Percentiles rank a stretch among this genome's conserved stretches.
Conservation (phyloP, 2,113 vertebrate species). For the Pterocles burchelli region DNA sequence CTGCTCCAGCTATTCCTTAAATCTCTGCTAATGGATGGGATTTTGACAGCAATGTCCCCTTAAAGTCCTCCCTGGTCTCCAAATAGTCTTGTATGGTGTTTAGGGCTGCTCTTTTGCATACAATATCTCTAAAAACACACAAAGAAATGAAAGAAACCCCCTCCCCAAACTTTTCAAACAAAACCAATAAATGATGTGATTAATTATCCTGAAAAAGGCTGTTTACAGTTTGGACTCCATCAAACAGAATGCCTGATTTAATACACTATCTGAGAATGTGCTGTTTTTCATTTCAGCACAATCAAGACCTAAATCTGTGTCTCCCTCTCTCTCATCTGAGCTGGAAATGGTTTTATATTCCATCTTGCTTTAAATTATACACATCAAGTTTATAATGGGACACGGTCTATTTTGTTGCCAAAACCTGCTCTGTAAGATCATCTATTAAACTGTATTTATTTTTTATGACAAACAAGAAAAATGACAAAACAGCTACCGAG, state of each 20-base stretch:
- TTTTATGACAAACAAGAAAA: conserved; percentile 81
- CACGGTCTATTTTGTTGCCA: conserved; percentile 69
- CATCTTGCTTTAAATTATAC: conserved; percentile 74
- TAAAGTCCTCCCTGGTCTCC: conserved; percentile 21
- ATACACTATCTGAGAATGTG: conserved; percentile 22
- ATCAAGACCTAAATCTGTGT: conserved; percentile 74
- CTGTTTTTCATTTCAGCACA: conserved; percentile 75
- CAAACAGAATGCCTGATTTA: conserved; percentile 72
- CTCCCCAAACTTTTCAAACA: conserved; percentile 33
- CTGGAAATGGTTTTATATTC: conserved; percentile 76
- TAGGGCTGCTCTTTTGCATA: conserved; percentile 22
- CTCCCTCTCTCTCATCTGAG: conserved; percentile 41
- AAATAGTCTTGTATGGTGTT: conserved; percentile 40
- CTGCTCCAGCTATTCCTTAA: conserved; percentile 17
- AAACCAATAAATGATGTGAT: conserved; percentile 12
- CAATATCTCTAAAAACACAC: conserved; percentile 5
- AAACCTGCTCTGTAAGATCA: conserved; percentile 74
- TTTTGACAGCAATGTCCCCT: conserved; percentile 55
- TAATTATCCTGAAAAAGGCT: conserved; percentile 72
- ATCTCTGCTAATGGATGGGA: conserved; percentile 28
- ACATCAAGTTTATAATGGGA: conserved; percentile 71
- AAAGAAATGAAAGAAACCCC: not conserved
- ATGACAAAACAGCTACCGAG: conserved; percentile 76
- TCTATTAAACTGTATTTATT: conserved; percentile 78
- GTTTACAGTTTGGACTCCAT: conserved; percentile 63